Percentiles rank a stretch among this genome's conserved stretches.
These are phyloP conservation scores for Micoletzkya japonica DNA, from an alignment of 2,888 invertebrate genomes.

Conservation along the genomic window DNA sequence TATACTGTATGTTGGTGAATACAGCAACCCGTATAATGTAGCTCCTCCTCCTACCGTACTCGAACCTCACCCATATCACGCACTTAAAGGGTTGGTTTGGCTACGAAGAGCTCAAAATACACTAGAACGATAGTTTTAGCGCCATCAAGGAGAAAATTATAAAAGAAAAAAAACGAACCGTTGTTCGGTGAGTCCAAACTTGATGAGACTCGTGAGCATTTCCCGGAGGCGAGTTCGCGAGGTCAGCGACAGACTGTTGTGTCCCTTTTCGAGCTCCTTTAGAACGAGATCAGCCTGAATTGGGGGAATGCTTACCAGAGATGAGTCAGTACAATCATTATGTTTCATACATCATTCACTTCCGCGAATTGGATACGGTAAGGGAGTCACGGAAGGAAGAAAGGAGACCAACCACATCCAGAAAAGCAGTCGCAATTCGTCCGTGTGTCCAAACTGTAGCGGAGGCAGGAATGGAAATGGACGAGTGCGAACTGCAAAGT, in stretches of 20 bases:
- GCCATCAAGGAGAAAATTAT: neutral
- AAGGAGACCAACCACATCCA: conserved; percentile 13
- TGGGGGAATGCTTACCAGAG: neutral
- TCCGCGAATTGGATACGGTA: neutral
- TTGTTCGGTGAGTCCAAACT: conserved; percentile 21
- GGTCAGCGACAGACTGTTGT: neutral
- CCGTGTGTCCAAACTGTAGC: conserved; percentile 21
- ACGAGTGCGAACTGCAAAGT: conserved; percentile 5
- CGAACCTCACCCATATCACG: too few relatives aligned
- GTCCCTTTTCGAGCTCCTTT: conserved; percentile 8
- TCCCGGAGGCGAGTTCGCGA: neutral
- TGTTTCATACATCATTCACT: neutral
- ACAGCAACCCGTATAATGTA: neutral
- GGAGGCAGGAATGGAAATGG: conserved; percentile 12
- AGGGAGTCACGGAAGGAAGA: neutral
- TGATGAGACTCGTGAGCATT: neutral
- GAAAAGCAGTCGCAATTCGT: conserved; percentile 1
- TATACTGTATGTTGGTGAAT: neutral
- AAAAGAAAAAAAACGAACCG: neutral
- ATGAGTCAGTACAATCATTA: neutral
- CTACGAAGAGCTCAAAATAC: neutral
- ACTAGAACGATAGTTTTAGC: neutral
- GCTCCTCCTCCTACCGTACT: too few relatives aligned
- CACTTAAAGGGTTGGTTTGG: too few relatives aligned
- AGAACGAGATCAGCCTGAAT: conserved; percentile 12